Conservation (phyloP, 2,888 invertebrate genomes). For the Formica aserva region DNA sequence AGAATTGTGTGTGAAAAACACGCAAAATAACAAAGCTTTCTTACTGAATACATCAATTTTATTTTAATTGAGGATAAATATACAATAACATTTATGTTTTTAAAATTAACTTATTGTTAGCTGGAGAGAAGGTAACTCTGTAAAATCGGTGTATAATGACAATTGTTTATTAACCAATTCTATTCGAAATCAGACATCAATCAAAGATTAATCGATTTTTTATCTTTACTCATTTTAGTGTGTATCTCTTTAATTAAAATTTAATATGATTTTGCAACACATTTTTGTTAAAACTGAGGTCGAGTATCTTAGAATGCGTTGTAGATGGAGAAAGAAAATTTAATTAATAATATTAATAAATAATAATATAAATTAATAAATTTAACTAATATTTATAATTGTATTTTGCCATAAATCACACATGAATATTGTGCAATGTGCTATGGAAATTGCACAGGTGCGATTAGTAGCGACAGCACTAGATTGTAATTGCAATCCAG, state of each 20-base stretch:
- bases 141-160: background rate
- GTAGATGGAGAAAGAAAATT: background rate
- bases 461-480: constrained; percentile 12
- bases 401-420: background rate
- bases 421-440: background rate
- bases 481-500: constrained; percentile 15
- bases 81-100: background rate
- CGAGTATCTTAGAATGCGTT: background rate
- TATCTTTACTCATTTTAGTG: background rate
- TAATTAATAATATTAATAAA: too few species aligned
- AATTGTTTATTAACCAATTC: background rate
- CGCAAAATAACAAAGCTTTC: background rate
- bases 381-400: background rate
- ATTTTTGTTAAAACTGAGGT: background rate
- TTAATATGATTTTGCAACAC: background rate
- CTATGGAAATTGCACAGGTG: background rate
- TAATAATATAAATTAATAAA: too few species aligned
- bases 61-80: background rate
- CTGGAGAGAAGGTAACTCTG: background rate
- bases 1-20: background rate
- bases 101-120: background rate
- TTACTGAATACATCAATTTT: constrained; percentile 5
- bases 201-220: background rate
- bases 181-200: background rate
- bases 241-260: background rate